phyloP scores from a whole-genome alignment of 2,888 invertebrate genomes.

The Alcis repandata region DNA sequence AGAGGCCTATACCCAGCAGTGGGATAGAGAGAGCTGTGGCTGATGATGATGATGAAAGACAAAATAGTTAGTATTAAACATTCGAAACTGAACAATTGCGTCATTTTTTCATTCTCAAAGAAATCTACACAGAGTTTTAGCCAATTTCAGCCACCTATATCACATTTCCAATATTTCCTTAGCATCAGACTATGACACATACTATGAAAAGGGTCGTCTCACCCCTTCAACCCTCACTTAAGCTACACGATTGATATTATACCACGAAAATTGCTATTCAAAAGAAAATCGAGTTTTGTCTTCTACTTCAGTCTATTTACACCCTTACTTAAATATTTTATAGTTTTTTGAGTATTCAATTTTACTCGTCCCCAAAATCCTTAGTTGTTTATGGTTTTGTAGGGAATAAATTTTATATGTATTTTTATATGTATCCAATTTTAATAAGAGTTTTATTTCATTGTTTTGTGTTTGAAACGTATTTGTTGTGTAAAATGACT shows the following conservation, averaged over 20 bases:
- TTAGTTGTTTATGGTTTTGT: too few species aligned
- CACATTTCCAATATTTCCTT: constrained; percentile 44
- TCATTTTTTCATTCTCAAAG: background rate
- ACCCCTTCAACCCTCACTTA: constrained; percentile 61
- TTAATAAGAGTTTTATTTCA: too few species aligned
- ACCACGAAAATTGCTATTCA: constrained; percentile 75
- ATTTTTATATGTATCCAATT: too few species aligned
- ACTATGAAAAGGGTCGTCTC: constrained; percentile 71
- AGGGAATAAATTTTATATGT: too few species aligned
- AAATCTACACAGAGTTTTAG: constrained; percentile 17
- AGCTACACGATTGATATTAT: constrained; percentile 75
- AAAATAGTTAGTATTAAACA: too few species aligned
- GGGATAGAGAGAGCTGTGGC: too few species aligned
- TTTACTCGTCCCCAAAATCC: too few species aligned
- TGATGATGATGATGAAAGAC: too few species aligned
- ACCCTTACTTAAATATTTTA: background rate
- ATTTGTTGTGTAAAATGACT: too few species aligned
- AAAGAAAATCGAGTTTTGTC: constrained; percentile 66
- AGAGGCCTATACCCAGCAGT: too few species aligned
- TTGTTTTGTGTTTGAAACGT: too few species aligned
- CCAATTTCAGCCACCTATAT: constrained; percentile 33
- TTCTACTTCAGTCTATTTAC: constrained; percentile 50
- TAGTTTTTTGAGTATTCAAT: too few species aligned
- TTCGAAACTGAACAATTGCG: background rate
- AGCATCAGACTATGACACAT: constrained; percentile 65